phyloP scores from a whole-genome alignment of 2,888 invertebrate species.

The Diarsia rubi region DNA sequence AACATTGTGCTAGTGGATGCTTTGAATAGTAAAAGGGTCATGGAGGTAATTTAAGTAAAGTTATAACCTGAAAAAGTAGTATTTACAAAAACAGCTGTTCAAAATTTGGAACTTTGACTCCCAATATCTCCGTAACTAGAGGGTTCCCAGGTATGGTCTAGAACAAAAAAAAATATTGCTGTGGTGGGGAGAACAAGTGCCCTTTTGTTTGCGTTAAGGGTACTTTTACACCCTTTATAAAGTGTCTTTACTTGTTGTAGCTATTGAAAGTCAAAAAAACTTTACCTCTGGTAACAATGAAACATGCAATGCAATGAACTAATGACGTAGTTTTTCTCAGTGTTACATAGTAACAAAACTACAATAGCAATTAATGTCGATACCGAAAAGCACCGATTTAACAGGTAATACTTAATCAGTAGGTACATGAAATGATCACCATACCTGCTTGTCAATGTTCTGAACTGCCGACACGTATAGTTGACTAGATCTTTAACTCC shows the following conservation, averaged over 20 bases:
- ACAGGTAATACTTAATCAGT: background rate
- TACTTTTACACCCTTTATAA: too few species aligned
- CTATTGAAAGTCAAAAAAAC: background rate
- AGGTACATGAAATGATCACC: background rate
- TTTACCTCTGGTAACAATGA: background rate
- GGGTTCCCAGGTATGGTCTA: too few species aligned
- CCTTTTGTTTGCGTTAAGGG: too few species aligned
- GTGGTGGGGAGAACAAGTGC: too few species aligned
- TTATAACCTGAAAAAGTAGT: too few species aligned
- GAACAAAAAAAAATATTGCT: too few species aligned
- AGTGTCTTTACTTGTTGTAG: slow-evolving; percentile 1
- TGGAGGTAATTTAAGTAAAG: too few species aligned
- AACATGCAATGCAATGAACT: background rate
- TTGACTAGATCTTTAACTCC: background rate
- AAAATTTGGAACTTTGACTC: too few species aligned
- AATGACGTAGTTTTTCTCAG: background rate
- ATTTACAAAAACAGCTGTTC: too few species aligned
- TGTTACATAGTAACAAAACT: background rate
- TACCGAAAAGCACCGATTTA: background rate
- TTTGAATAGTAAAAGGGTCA: too few species aligned
- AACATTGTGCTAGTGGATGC: too few species aligned
- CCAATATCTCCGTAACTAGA: too few species aligned
- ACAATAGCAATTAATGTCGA: background rate
- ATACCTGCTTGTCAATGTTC: background rate
- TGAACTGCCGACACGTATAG: background rate